A percentile compares a stretch with the other conserved stretches of the same genome.
phyloP scores from a whole-genome alignment of 2,797 vertebrate genomes.

The Apogon hyalosoma region DNA sequence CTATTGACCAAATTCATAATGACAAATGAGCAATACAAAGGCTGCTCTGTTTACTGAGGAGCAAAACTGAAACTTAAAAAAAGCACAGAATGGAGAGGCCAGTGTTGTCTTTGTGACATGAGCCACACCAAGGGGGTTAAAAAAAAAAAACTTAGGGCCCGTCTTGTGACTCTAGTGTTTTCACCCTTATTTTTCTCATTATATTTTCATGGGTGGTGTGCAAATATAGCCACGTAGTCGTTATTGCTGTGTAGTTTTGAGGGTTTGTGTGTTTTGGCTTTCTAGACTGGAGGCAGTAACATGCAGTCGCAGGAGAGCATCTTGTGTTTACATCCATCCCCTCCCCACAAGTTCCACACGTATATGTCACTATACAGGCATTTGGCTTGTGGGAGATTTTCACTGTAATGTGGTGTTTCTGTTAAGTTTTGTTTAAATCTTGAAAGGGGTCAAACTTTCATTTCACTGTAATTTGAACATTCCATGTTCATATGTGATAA shows the following conservation, averaged over 20 bases:
- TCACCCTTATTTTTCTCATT: conserved; percentile 17
- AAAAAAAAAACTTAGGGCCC: conserved; percentile 9
- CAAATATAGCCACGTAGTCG: conserved; percentile 23
- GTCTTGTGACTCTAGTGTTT: conserved; percentile 56
- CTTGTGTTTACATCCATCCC: conserved; percentile 54
- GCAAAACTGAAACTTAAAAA: conserved; percentile 7
- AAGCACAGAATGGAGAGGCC: conserved; percentile 26
- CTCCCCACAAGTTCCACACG: conserved; percentile 11
- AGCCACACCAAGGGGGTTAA: conserved; percentile 21
- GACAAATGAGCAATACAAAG: conserved; percentile 26
- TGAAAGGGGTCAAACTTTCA: conserved; percentile 14
- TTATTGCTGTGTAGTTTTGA: conserved; percentile 24
- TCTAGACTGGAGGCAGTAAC: conserved; percentile 24
- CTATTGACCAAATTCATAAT: conserved; percentile 31
- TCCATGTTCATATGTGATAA: conserved; percentile 55
- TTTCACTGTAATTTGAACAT: conserved; percentile 66
- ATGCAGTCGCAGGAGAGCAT: conserved; percentile 2
- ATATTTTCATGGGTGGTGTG: conserved; percentile 11
- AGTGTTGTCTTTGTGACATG: conserved; percentile 33
- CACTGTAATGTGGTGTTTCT: conserved; percentile 38
- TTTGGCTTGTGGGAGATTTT: conserved; percentile 28
- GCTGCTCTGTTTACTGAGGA: conserved; percentile 40
- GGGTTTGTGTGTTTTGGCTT: conserved; percentile 42
- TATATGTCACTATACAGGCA: conserved; percentile 5
- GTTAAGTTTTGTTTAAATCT: conserved; percentile 23